phyloP scores from a whole-genome alignment of 2,888 invertebrate genomes.

The Helleia helle region DNA sequence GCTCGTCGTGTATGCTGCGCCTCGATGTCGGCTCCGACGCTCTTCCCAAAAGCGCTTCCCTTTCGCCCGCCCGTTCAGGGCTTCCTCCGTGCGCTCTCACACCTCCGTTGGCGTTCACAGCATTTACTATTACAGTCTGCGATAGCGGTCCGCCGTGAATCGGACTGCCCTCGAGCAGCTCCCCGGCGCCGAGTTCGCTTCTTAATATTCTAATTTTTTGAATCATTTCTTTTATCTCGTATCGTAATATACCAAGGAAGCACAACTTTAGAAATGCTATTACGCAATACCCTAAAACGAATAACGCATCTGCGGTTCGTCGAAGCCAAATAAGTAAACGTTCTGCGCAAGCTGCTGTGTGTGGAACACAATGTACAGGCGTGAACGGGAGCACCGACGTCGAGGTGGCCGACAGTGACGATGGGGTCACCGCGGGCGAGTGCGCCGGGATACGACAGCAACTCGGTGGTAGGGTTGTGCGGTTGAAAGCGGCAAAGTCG shows the following conservation, averaged over 20 bases:
- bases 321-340: constrained; percentile 82
- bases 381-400: constrained; percentile 48
- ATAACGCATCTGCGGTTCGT: constrained; percentile 85
- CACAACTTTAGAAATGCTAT: constrained; percentile 91
- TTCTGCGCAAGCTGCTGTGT: constrained; percentile 80
- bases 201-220: constrained; percentile 89
- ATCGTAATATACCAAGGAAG: constrained; percentile 89
- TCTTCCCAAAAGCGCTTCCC: constrained; percentile 72
- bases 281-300: constrained; percentile 89
- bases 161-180: constrained; percentile 59
- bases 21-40: constrained; percentile 61
- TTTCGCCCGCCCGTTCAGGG: constrained; percentile 71
- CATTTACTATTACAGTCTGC: constrained; percentile 63
- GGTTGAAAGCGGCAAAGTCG: constrained; percentile 63
- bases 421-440: constrained; percentile 63
- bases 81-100: constrained; percentile 73
- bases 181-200: constrained; percentile 75
- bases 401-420: constrained; percentile 51
- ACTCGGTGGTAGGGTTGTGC: constrained; percentile 55
- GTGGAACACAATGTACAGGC: constrained; percentile 59
- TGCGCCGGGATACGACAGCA: constrained; percentile 62
- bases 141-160: constrained; percentile 63
- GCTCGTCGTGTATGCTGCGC: constrained; percentile 57
- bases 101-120: constrained; percentile 74
- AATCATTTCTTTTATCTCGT: constrained; percentile 93